Conservation (phyloP, 2,113 vertebrate species). For the Silurus meridionalis region DNA sequence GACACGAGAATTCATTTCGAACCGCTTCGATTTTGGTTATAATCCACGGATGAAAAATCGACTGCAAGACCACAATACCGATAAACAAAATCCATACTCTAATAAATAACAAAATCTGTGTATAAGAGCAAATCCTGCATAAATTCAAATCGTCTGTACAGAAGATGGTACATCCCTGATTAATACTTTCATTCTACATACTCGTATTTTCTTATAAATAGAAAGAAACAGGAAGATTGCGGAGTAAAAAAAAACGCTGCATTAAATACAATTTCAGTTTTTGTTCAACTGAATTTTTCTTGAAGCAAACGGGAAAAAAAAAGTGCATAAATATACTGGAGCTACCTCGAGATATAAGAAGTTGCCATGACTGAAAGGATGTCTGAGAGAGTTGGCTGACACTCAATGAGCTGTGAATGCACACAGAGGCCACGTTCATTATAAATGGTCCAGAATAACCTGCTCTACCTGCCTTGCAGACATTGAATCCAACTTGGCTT, state of each 20-base stretch:
- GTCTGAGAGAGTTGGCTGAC: conserved; percentile 12
- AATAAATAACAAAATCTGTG: conserved; percentile 39
- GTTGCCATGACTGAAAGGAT: background rate
- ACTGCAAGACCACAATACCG: background rate
- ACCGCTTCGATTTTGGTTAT: background rate
- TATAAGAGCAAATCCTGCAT: background rate
- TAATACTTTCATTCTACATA: background rate
- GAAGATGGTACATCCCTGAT: conserved; percentile 27
- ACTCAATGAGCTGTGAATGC: background rate
- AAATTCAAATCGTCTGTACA: conserved; percentile 15
- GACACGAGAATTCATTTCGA: background rate
- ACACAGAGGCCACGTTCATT: background rate
- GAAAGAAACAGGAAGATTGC: background rate
- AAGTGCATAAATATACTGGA: conserved; percentile 23
- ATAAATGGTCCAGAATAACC: background rate
- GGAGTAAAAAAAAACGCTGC: background rate
- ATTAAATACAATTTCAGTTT: background rate
- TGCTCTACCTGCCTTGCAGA: background rate
- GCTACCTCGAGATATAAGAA: background rate
- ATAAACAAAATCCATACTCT: background rate
- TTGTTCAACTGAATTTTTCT: background rate
- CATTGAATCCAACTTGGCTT: background rate
- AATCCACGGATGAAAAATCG: background rate
- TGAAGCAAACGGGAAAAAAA: background rate
- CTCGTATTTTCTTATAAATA: background rate